Evolutionary conservation across 2,888 invertebrate species (phyloP).

Genomic region (Tricholauxania praeusta): DNA sequence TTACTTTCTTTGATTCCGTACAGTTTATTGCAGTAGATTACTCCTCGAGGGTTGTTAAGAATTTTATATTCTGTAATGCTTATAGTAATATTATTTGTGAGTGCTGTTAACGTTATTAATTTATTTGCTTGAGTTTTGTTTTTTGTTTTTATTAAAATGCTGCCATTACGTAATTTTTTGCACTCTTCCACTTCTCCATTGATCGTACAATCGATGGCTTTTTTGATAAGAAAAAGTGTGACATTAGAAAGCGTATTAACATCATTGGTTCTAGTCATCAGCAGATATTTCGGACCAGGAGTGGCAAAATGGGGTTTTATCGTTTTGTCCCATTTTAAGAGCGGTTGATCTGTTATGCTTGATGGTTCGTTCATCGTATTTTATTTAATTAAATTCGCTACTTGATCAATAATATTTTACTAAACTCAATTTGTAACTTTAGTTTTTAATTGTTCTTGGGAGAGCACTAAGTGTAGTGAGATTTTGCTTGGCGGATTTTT

Average conservation of each 20-base stretch:
- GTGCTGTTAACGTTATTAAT: neutral
- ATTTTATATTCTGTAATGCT: neutral
- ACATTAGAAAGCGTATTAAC: neutral
- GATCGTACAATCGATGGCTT: slow-evolving; percentile 17
- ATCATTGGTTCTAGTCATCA: slow-evolving; percentile 17
- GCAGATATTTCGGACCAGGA: neutral
- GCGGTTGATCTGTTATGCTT: no score
- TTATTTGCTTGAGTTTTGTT: slow-evolving; percentile 8
- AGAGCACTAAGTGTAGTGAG: no score
- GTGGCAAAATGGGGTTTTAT: neutral
- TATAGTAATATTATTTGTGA: neutral
- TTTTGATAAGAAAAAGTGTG: slow-evolving; percentile 22
- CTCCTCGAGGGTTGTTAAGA: neutral
- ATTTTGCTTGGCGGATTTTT: no score
- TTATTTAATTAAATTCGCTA: no score
- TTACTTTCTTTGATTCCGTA: neutral
- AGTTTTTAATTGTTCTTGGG: no score
- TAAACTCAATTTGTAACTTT: no score
- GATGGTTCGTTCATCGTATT: no score
- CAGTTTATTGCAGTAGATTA: slow-evolving; percentile 1
- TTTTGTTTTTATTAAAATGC: slow-evolving; percentile 14
- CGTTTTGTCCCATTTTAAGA: neutral
- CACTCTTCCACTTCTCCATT: slow-evolving; percentile 6
- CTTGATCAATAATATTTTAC: no score
- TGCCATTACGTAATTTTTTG: slow-evolving; percentile 9